Evolutionary conservation across 1,140 invertebrate genomes (phyloP).

Genomic region (Aphidius ervi): DNA sequence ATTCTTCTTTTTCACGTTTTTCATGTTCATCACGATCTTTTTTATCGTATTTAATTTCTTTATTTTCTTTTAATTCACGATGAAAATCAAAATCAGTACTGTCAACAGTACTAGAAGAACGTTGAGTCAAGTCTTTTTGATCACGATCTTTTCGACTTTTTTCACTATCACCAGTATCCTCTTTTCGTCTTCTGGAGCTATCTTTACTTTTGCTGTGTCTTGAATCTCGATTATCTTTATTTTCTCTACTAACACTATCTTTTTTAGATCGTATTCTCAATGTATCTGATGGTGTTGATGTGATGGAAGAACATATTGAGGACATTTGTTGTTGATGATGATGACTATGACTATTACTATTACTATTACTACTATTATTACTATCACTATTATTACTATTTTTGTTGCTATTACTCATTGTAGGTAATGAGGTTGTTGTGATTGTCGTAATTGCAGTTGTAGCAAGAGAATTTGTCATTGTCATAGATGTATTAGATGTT

Average conservation of each 20-base stretch:
- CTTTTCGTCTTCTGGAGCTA: constrained; percentile 36
- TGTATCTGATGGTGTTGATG: constrained; percentile 17
- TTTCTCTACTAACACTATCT: constrained; percentile 28
- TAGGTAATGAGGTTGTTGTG: constrained; percentile 10
- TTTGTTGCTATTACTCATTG: constrained; percentile 22
- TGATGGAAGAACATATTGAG: constrained; percentile 1
- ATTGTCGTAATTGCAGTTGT: constrained; percentile 26
- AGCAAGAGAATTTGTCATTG: constrained; percentile 21
- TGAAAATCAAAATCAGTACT: constrained; percentile 25
- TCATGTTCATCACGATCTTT: constrained; percentile 45
- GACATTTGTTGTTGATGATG: background rate
- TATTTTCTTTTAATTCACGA: constrained; percentile 31
- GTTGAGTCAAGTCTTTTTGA: constrained; percentile 28
- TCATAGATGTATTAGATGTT: constrained; percentile 15
- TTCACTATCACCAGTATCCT: constrained; percentile 30
- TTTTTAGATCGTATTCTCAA: constrained; percentile 23
- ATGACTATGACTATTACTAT: constrained; percentile 22
- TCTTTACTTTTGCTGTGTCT: constrained; percentile 42
- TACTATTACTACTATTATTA: constrained; percentile 20
- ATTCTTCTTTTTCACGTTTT: constrained; percentile 39
- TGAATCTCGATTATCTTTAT: constrained; percentile 36
- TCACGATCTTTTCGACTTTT: constrained; percentile 45
- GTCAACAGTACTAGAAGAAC: constrained; percentile 20
- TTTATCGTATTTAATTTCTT: constrained; percentile 39
- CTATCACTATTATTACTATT: constrained; percentile 16